A percentile compares a stretch with the other conserved stretches of the same genome.
Evolutionary conservation across 2,888 invertebrate genomes (phyloP).

Genomic region (Rhorus exstirpatorius): DNA sequence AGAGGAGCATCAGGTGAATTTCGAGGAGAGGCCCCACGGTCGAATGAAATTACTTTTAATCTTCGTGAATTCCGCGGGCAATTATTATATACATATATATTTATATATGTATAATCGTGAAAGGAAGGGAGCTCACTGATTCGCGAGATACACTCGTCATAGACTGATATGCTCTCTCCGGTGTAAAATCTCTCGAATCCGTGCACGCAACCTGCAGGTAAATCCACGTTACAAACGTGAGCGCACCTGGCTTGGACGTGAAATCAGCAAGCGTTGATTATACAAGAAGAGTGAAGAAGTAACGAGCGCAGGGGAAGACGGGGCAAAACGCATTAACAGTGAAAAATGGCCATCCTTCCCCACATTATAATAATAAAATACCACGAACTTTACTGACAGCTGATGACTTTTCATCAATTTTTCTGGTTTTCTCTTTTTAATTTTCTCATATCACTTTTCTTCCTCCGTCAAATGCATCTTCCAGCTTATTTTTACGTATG

Average conservation of each 20-base stretch:
- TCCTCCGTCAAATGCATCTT: too few species aligned
- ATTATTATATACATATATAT: too few species aligned
- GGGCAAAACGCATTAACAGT: slow-evolving; percentile 3
- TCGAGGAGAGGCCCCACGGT: slow-evolving; percentile 63
- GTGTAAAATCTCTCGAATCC: slow-evolving; percentile 38
- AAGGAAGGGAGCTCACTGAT: slow-evolving; percentile 39
- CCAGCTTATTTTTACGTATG: too few species aligned
- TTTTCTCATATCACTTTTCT: too few species aligned
- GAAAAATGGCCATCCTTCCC: background rate
- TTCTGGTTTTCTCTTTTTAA: too few species aligned
- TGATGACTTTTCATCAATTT: too few species aligned
- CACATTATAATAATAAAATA: too few species aligned
- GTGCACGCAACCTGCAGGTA: slow-evolving; percentile 64
- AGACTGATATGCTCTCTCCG: slow-evolving; percentile 18
- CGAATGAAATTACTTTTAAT: slow-evolving; percentile 68
- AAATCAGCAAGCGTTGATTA: slow-evolving; percentile 72
- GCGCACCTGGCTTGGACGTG: slow-evolving; percentile 80
- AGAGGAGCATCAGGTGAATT: slow-evolving; percentile 29
- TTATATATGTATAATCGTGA: too few species aligned
- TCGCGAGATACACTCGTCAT: slow-evolving; percentile 29
- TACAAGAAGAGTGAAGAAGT: slow-evolving; percentile 7
- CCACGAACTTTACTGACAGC: too few species aligned
- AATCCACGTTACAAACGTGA: slow-evolving; percentile 69
- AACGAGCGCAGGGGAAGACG: slow-evolving; percentile 12
- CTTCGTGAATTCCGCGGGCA: slow-evolving; percentile 3